A percentile compares a stretch with the other conserved stretches of the same genome.
Evolutionary conservation across 2,113 vertebrate genomes (phyloP).

Genomic region (Gallinago paraguaiae): DNA sequence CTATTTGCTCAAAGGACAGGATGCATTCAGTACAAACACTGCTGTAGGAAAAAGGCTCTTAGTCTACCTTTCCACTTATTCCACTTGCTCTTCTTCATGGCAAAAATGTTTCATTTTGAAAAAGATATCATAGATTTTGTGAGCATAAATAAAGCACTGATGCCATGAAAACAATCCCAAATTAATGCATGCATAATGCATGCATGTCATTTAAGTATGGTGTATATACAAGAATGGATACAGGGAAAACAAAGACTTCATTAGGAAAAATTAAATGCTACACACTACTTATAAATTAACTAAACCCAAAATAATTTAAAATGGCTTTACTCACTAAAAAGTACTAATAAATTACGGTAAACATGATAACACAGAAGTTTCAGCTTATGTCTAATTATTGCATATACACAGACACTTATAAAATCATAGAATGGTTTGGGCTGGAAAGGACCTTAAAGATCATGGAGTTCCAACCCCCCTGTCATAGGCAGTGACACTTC

Average conservation of each 20-base stretch:
- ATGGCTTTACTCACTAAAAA: background rate
- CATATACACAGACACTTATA: background rate
- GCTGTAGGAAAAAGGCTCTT: background rate
- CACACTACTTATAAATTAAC: background rate
- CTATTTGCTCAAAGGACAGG: background rate
- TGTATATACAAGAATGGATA: background rate
- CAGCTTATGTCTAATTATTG: background rate
- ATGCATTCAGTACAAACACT: background rate
- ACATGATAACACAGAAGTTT: background rate
- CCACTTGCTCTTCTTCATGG: background rate
- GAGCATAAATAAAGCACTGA: background rate
- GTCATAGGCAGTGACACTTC: background rate
- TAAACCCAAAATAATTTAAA: background rate
- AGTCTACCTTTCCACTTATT: background rate
- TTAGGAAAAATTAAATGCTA: background rate
- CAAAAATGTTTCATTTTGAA: background rate
- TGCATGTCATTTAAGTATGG: background rate
- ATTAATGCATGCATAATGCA: background rate
- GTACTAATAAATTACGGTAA: background rate
- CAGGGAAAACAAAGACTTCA: background rate
- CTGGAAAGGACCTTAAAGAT: background rate
- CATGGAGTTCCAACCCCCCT: background rate
- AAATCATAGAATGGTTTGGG: background rate
- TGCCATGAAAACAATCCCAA: background rate
- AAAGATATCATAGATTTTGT: background rate